Evolutionary conservation across 2,113 vertebrate genomes (phyloP), one percentile per base, ranked within the genome.

Genomic region (Myanophis thanlyinensis): DNA sequence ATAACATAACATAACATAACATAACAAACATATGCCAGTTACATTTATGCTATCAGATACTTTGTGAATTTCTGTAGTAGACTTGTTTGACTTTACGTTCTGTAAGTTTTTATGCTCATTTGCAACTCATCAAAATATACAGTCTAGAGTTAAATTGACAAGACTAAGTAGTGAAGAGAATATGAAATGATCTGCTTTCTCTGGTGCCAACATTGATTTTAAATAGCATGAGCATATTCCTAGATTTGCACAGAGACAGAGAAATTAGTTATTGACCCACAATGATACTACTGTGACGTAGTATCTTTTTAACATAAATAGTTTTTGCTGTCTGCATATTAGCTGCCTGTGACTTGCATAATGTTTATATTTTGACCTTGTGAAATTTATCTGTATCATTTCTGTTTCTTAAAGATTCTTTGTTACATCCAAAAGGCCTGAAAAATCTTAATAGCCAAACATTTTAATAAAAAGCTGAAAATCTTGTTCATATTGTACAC

Each of bases 101-200:
- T 80, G 73, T 80, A 9, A 35, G 15, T 51, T 87, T 2, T 89
- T 0, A 1, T 35, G 44, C 91, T 53, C 30, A 59, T 11, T 11
- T 87, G 52, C 51, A 47, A 40, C 25, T n/a, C 13, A 47, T 49
- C 52, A 23, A 40, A 5, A 40, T 40, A 48, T 52, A 46, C 46
- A 44, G n/a, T 20, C 6, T 46, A 40, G 22, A 84, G 86, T 86
- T 86, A 62, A 67, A 90, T 30, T 86, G 15, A 92, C 6, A 56
- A 88, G 0, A 0, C 0, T 0, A 52, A 53, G 48, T 3, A 30
- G 47, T 46, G 0, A 0, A 0, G 87, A 22, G 10, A n/a, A 40
- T 40, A 22, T 40, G 8, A 15, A 40, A 27, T 53, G 40, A 23
- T 13, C 35, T 30, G 11, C 25, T 47, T 46, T 22, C 18, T 88